Conservation (phyloP, 2,888 invertebrate genomes). For the Amblyjoppa fuscipennis region DNA sequence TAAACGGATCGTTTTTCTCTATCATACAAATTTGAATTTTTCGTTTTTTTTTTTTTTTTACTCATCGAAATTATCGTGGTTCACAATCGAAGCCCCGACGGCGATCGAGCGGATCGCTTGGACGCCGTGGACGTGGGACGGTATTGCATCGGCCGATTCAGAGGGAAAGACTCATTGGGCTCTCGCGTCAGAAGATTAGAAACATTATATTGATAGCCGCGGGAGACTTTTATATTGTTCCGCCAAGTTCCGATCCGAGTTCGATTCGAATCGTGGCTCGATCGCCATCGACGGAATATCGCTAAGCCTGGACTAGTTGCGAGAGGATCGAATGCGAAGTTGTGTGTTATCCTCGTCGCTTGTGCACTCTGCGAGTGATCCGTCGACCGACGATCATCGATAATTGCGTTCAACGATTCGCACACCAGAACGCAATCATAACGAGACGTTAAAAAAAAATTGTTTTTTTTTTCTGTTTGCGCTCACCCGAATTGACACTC, state of each 20-base stretch:
- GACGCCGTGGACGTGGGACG: constrained; percentile 36
- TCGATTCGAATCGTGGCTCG: not conserved
- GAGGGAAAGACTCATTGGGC: not conserved
- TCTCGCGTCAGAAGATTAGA: not conserved
- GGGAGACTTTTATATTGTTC: constrained; percentile 34
- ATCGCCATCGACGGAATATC: constrained; percentile 49
- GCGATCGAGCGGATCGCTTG: constrained; percentile 1
- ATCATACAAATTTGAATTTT: constrained; percentile 36
- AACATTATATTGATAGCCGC: constrained; percentile 3
- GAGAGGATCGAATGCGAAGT: constrained; percentile 60
- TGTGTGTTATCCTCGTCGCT: constrained; percentile 46
- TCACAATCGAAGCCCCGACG: constrained; percentile 19
- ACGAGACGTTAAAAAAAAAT: constrained; percentile 10
- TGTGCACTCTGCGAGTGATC: constrained; percentile 56
- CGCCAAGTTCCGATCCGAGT: constrained; percentile 40
- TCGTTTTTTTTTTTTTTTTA: constrained; percentile 27
- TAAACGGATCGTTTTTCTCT: constrained; percentile 45
- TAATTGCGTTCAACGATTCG: constrained; percentile 51
- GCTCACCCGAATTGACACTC: not conserved
- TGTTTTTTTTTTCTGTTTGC: not conserved
- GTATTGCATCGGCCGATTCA: constrained; percentile 54
- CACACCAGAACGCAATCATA: constrained; percentile 68
- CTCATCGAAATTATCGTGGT: constrained; percentile 41
- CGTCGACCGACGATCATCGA: constrained; percentile 47
- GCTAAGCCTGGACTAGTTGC: constrained; percentile 63